Base-by-base conservation (phyloP, 2,797 vertebrate genomes). In the Enteromius argenteus region DNA sequence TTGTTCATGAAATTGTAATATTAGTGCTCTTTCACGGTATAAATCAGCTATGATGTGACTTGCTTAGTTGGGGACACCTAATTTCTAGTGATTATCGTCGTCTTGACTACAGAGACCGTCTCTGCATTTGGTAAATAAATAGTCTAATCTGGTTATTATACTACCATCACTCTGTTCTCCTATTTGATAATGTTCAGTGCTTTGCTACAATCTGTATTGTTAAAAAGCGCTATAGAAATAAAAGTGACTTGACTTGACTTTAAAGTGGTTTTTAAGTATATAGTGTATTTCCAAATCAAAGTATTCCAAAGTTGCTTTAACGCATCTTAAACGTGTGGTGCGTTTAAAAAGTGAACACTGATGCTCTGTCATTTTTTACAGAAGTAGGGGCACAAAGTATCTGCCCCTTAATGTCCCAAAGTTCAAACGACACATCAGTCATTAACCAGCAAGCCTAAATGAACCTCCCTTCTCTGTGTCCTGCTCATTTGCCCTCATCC, bases 361-460 rank as follows among this genome's bases (percentile, higher is more conserved):
- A 73, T 60, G 67, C 27, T 10, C 14, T 4, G 39, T 72, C 39
- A 46, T 62, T 37, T 80, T 58, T 80, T 8, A 21, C 17, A 60
- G 30, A 84, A 71, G 89, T 89, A 81, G 91, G 84, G 92, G 87
- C 87, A 83, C 79, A 81, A 46, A 14, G 23, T 92, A 85, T 93
- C 93, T 91, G 79, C 79, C 83, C 66, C 30, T 30, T 3, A 32
- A 23, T 32, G 15, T 79, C 87, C 81, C 81, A 89, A 87, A 85
- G 88, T 87, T 89, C 88, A 89, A 37, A 11, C 32, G 46, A 80
- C 46, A 53, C n/a, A 91, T 93, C 86, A 95, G 79, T 92, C 77
- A 95, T 95, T 94, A 95, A 95, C 93, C 83, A 77, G 0, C 49
- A 67, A 6, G 78, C 46, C 53, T 21, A 79, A 83, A 84, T 87